Conservation (phyloP, 2,113 vertebrate species). For the Odontophorus gujanensis region DNA sequence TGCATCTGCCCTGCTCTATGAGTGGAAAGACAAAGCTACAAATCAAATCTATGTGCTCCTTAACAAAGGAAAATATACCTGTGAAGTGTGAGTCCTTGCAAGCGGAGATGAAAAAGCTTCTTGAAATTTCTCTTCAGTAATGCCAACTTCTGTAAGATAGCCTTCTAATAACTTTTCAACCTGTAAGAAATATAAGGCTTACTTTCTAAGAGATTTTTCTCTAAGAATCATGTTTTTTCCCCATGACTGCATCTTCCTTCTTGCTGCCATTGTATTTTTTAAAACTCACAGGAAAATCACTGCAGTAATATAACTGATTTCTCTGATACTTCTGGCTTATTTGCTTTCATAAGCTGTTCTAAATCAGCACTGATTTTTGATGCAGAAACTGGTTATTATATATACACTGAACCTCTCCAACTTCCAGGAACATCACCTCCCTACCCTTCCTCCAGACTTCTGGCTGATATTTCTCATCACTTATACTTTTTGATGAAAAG, state of each 20-base stretch:
- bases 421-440: background rate
- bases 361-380: background rate
- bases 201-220: background rate
- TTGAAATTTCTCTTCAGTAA: slow-evolving; percentile 95
- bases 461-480: background rate
- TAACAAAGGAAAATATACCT: slow-evolving; percentile 78
- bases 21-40: background rate
- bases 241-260: background rate
- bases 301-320: background rate
- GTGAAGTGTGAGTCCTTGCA: slow-evolving; percentile 88
- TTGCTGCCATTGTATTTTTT: background rate
- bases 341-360: background rate
- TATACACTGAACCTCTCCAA: background rate
- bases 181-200: slow-evolving; percentile 67
- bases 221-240: background rate
- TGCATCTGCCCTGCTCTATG: background rate
- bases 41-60: background rate
- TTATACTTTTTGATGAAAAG: background rate
- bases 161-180: slow-evolving; percentile 92
- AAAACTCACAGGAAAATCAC: background rate
- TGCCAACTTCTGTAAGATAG: slow-evolving; percentile 95
- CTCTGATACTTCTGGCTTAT: background rate
- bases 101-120: slow-evolving; percentile 92
- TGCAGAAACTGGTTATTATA: background rate
- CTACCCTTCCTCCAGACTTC: background rate